These are phyloP conservation scores for Salvelinus alpinus DNA, from an alignment of 2,113 vertebrate genomes.

Conservation along the genomic window DNA sequence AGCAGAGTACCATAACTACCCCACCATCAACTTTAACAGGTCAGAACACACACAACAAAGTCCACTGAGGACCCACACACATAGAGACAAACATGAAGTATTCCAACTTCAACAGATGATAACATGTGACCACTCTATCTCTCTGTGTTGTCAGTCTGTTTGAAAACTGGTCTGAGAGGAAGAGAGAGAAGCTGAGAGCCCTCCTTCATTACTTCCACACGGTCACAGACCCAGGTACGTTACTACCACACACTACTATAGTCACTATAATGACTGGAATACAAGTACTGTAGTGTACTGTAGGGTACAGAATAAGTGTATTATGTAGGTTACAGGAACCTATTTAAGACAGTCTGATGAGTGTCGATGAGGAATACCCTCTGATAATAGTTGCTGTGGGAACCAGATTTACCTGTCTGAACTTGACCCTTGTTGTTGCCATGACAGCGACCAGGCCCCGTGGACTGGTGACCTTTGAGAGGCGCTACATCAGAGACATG, in stretches of 20 bases:
- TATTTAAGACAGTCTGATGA: no score
- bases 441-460: conserved; percentile 17
- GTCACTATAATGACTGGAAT: neutral
- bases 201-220: conserved; percentile 70
- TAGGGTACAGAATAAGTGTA: neutral
- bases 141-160: conserved; percentile 60
- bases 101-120: no score
- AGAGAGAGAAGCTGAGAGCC: conserved; percentile 66
- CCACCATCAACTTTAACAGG: conserved; percentile 76
- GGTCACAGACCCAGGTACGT: conserved; percentile 52
- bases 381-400: neutral
- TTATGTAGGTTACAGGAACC: neutral
- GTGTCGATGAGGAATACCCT: neutral
- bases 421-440: neutral
- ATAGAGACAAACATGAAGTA: no score
- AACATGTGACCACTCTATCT: neutral
- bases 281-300: neutral
- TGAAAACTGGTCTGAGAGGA: neutral
- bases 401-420: neutral
- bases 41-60: conserved; percentile 14
- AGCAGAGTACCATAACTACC: conserved; percentile 63
- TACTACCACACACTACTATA: neutral
- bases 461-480: conserved; percentile 74
- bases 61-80: neutral
- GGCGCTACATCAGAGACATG: conserved; percentile 5